These are phyloP conservation scores for Gavialis gangeticus DNA, from an alignment of 2,113 vertebrate species.

Conservation along the genomic window DNA sequence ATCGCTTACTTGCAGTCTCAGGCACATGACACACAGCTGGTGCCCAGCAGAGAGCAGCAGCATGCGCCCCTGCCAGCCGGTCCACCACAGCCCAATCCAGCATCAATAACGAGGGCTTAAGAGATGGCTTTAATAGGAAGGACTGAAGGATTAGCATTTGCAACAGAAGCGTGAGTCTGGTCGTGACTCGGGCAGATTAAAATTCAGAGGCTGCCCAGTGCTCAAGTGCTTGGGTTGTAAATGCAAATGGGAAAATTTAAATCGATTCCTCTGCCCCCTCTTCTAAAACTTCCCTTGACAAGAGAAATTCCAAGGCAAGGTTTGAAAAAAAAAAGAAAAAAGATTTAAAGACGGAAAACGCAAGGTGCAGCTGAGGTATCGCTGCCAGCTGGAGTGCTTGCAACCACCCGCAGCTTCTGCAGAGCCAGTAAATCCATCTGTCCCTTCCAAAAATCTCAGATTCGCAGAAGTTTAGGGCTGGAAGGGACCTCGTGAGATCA, in stretches of 20 bases:
- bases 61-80: constrained; percentile 3
- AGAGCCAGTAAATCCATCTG: background rate
- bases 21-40: background rate
- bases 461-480: background rate
- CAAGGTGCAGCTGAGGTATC: background rate
- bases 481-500: too few relatives aligned
- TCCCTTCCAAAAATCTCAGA: background rate
- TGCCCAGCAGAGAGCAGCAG: constrained; percentile 45
- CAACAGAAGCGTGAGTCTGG: background rate
- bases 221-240: background rate
- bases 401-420: background rate
- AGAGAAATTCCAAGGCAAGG: background rate
- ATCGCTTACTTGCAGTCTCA: background rate
- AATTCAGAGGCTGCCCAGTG: background rate
- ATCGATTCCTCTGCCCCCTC: background rate
- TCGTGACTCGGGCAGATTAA: constrained; percentile 10
- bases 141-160: background rate
- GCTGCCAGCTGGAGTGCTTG: background rate
- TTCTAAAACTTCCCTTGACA: background rate
- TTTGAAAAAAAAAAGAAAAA: background rate
- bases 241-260: background rate
- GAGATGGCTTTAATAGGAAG: constrained; percentile 28
- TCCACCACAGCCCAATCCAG: background rate
- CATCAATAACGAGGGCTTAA: background rate
- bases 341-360: background rate